phyloP scores from a whole-genome alignment of 1,140 invertebrate genomes.

The Drosophila ambigua region DNA sequence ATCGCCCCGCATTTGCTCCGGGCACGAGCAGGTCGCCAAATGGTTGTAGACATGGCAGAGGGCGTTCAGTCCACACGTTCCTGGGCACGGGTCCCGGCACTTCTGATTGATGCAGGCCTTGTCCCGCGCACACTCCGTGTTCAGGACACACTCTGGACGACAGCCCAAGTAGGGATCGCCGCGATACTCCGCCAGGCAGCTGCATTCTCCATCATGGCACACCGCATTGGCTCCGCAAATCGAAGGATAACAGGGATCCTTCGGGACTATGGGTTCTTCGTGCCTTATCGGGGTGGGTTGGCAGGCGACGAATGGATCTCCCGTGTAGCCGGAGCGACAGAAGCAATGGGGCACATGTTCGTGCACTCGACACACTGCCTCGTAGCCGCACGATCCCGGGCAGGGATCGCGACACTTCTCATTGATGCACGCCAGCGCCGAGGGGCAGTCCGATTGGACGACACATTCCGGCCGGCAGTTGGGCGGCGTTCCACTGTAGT shows the following conservation, averaged over 20 bases:
- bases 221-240: slow-evolving; percentile 92
- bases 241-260: slow-evolving; percentile 86
- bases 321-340: slow-evolving; percentile 88
- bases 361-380: slow-evolving; percentile 89
- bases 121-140: slow-evolving; percentile 89
- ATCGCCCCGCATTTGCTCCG: slow-evolving; percentile 88
- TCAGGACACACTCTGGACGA: slow-evolving; percentile 89
- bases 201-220: slow-evolving; percentile 86
- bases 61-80: slow-evolving; percentile 90
- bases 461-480: slow-evolving; percentile 89
- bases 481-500: slow-evolving; percentile 89
- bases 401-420: slow-evolving; percentile 93
- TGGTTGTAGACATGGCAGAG: slow-evolving; percentile 89
- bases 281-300: slow-evolving; percentile 85
- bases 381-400: slow-evolving; percentile 90
- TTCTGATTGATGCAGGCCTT: slow-evolving; percentile 88
- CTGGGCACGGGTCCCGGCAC: slow-evolving; percentile 91
- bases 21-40: slow-evolving; percentile 90
- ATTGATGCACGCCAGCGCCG: slow-evolving; percentile 90
- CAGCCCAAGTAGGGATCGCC: slow-evolving; percentile 88
- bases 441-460: slow-evolving; percentile 88
- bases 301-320: slow-evolving; percentile 87
- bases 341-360: slow-evolving; percentile 91
- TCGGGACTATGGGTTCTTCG: slow-evolving; percentile 86
- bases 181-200: slow-evolving; percentile 88